Percentiles rank a stretch among this genome's conserved stretches.
Conservation (phyloP, 2,797 vertebrate species). For the Syncerus caffer region DNA sequence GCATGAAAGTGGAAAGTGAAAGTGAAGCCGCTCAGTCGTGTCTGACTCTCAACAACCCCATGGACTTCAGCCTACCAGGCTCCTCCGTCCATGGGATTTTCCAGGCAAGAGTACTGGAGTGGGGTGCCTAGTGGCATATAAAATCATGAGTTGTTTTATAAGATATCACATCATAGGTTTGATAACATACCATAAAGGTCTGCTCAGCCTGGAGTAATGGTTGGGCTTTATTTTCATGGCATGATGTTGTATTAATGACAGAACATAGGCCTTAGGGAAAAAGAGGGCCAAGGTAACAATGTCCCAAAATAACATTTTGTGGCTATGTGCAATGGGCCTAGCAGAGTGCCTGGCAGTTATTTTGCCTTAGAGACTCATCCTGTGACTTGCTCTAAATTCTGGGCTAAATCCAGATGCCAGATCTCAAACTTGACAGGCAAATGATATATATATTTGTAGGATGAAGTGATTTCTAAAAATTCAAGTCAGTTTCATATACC, state of each 20-base stretch:
- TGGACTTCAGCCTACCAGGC: too few species aligned
- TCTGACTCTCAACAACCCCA: too few species aligned
- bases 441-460: not conserved
- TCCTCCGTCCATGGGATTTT: too few species aligned
- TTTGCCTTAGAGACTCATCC: not conserved
- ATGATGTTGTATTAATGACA: not conserved
- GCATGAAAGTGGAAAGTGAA: too few species aligned
- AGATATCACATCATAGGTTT: slow-evolving; percentile 23
- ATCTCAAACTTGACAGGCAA: not conserved
- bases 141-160: slow-evolving; percentile 40
- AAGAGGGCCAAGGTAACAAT: not conserved
- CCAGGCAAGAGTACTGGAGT: too few species aligned
- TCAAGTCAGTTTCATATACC: not conserved
- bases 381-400: not conserved
- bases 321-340: not conserved
- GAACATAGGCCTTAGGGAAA: slow-evolving; percentile 12
- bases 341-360: not conserved
- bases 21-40: too few species aligned
- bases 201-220: not conserved
- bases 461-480: not conserved
- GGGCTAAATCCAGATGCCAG: not conserved
- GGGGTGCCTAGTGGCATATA: not conserved
- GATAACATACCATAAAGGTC: slow-evolving; percentile 16
- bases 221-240: not conserved
- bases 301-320: slow-evolving; percentile 3